Conservation (phyloP, 2,888 invertebrate genomes). For the Torymus tubicola region DNA sequence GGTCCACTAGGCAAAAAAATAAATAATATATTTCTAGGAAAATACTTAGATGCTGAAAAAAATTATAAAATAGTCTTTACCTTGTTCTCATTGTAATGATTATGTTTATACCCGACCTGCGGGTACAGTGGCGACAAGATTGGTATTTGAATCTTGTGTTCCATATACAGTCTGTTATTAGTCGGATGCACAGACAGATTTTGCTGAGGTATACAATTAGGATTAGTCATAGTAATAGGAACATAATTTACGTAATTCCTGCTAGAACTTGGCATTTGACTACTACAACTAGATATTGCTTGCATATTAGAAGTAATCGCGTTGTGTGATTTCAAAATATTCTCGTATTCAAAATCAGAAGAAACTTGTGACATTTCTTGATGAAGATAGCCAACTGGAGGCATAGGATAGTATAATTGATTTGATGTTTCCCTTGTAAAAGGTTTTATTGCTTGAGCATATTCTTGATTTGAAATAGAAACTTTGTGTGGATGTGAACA, state of each 20-base stretch:
- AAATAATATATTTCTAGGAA: too few relatives aligned
- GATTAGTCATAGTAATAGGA: constrained; percentile 13
- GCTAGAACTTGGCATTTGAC: background rate
- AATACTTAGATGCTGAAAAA: too few relatives aligned
- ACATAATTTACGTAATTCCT: constrained; percentile 18
- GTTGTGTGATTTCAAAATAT: constrained; percentile 4
- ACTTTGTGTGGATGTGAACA: constrained; percentile 35
- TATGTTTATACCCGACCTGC: constrained; percentile 45
- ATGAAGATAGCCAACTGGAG: constrained; percentile 20
- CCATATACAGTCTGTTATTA: constrained; percentile 33
- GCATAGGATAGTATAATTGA: background rate
- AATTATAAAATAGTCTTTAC: constrained; percentile 22
- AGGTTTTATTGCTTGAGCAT: constrained; percentile 2
- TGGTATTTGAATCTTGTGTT: constrained; percentile 26
- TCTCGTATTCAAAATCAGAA: constrained; percentile 24
- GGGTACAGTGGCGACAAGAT: constrained; percentile 35
- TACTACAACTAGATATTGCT: constrained; percentile 20
- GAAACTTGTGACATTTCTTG: constrained; percentile 8
- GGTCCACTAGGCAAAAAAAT: too few relatives aligned
- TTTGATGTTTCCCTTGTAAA: constrained; percentile 13
- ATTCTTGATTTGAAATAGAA: constrained; percentile 17
- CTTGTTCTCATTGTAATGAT: constrained; percentile 36
- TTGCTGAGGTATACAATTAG: constrained; percentile 21
- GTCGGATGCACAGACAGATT: constrained; percentile 17
- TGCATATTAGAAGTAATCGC: constrained; percentile 8